Conservation (phyloP, 2,797 vertebrate species). For the Anguilla marmorata region DNA sequence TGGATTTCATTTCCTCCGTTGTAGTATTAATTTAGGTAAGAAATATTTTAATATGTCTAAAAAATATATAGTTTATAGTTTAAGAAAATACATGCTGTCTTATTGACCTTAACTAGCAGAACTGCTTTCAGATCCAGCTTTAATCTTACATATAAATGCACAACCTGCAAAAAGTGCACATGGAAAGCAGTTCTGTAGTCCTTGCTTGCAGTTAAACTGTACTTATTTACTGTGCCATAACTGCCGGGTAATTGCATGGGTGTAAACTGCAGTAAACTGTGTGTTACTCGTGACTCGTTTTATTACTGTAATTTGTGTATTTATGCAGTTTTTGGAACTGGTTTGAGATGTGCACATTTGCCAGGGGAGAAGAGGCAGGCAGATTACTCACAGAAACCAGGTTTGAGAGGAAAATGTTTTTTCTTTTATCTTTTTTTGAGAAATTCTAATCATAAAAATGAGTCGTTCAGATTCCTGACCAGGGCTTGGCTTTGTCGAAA, state of each 20-base stretch:
- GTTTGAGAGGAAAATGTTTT: too few species aligned
- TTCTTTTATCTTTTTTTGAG: too few species aligned
- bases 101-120: not conserved
- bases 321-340: too few species aligned
- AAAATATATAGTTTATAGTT: not conserved
- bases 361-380: too few species aligned
- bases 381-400: too few species aligned
- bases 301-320: too few species aligned
- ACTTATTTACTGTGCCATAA: conserved; percentile 3
- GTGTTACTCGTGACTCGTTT: not conserved
- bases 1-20: not conserved
- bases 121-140: not conserved
- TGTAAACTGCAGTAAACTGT: not conserved
- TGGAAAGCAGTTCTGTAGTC: not conserved
- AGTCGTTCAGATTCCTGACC: not conserved
- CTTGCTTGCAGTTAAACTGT: not conserved
- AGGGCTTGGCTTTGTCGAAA: not conserved
- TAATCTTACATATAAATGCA: not conserved
- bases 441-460: not conserved
- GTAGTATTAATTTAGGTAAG: not conserved
- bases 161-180: not conserved
- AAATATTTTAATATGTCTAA: not conserved
- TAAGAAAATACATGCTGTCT: too few species aligned
- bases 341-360: too few species aligned
- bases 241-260: not conserved